Evolutionary conservation across 2,888 invertebrate genomes (phyloP).

Genomic region (Pseudeuparius sepicola): DNA sequence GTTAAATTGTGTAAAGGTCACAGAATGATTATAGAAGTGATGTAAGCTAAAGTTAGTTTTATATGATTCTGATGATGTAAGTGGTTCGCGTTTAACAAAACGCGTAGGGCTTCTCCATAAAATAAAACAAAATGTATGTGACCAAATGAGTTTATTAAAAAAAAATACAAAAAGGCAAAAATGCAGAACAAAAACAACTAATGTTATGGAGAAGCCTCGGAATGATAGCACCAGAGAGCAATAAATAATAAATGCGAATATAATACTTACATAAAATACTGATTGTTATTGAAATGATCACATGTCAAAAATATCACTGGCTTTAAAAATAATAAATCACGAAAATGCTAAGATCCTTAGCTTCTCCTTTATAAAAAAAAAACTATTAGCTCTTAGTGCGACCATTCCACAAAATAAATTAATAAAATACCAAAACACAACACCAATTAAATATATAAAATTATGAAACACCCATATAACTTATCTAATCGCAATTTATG

Average conservation of each 20-base stretch:
- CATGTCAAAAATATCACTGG: too few species aligned
- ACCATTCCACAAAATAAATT: conserved; percentile 29
- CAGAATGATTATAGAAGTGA: too few species aligned
- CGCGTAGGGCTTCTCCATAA: conserved; percentile 39
- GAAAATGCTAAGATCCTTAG: conserved; percentile 31
- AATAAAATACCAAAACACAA: conserved; percentile 19
- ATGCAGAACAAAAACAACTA: conserved; percentile 23
- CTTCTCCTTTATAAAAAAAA: conserved; percentile 34
- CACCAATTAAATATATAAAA: conserved; percentile 16
- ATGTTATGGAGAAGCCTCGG: conserved; percentile 38
- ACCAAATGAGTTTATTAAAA: conserved; percentile 25
- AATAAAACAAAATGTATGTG: conserved; percentile 26
- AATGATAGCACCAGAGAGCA: conserved; percentile 34
- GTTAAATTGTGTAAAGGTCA: too few species aligned
- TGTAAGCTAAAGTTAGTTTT: too few species aligned
- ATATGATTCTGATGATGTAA: too few species aligned
- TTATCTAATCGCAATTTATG: too few species aligned
- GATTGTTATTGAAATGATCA: too few species aligned
- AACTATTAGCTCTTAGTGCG: conserved; percentile 32
- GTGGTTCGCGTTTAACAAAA: too few species aligned
- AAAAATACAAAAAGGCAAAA: conserved; percentile 22
- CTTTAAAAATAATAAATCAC: too few species aligned
- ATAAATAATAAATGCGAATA: conserved; percentile 21
- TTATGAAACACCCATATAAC: conserved; percentile 18
- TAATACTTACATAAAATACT: conserved; percentile 23